Conservation (phyloP, 2,113 vertebrate genomes). For the Trematomus loennbergii region DNA sequence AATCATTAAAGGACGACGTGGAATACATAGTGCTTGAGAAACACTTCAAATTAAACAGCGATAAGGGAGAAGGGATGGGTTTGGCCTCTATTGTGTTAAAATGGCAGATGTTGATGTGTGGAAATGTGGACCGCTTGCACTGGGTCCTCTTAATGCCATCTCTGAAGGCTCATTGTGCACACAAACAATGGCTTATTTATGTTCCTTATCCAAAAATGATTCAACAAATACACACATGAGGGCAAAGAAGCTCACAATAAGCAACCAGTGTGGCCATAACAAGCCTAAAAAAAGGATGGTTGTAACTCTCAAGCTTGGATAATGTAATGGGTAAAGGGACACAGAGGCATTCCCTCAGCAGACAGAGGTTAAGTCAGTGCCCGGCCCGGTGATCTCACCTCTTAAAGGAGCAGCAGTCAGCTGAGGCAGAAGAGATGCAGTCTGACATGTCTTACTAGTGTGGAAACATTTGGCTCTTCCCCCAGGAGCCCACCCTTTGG, state of each 20-base stretch:
- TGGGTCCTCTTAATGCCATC: slow-evolving; percentile 24
- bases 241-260: slow-evolving; percentile 19
- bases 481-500: slow-evolving; percentile 75
- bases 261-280: slow-evolving; percentile 33
- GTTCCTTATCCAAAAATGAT: slow-evolving; percentile 29
- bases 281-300: slow-evolving; percentile 31
- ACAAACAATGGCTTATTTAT: slow-evolving; percentile 27
- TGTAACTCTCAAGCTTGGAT: slow-evolving; percentile 27
- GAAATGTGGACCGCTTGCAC: slow-evolving; percentile 48
- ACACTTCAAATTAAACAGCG: slow-evolving; percentile 81
- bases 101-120: slow-evolving; percentile 58
- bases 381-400: slow-evolving; percentile 61
- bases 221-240: slow-evolving; percentile 23
- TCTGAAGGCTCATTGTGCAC: slow-evolving; percentile 24
- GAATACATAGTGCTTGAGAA: slow-evolving; percentile 81
- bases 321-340: slow-evolving; percentile 57
- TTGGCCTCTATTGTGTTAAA: slow-evolving; percentile 59
- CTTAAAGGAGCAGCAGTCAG: slow-evolving; percentile 76
- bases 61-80: slow-evolving; percentile 52
- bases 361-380: slow-evolving; percentile 69
- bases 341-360: slow-evolving; percentile 50
- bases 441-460: slow-evolving; percentile 80
- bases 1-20: slow-evolving; percentile 88
- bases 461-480: slow-evolving; percentile 76
- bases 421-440: slow-evolving; percentile 73